Evolutionary conservation across 2,113 vertebrate species (phyloP), one percentile per base, ranked within the genome.

Genomic region (Cryptoleucopteryx plumbea): DNA sequence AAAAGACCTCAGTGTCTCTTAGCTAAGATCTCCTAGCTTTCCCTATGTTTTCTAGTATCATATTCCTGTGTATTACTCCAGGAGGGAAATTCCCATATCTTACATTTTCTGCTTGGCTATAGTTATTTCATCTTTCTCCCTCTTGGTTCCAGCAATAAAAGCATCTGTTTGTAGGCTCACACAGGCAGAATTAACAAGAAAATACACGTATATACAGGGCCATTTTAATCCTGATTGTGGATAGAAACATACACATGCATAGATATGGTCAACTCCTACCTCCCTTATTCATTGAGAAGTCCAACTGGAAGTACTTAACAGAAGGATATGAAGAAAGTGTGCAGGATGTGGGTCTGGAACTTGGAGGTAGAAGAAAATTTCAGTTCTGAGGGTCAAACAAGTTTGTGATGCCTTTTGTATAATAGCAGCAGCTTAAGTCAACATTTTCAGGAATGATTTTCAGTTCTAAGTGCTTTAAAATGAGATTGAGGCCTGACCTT

Each of bases 301-400:
- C 47, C 73, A 91, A 82, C 72, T 96, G 84, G 59, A 96, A 96
- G 47, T 84, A 89, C 27, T 91, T 96, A 91, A 74, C 14, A 68
- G 68, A 73, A 36, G 61, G 48, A 68, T 79, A 85, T 72, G 81
- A 96, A 84, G 45, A 96, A 92, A 86, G 55, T 25, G 61, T 74
- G 56, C 52, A 93, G 95, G 36, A 90, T 94, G 68, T 65, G 17
- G 43, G 17, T 86, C 90, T 77, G 90, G 81, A 92, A 86, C 38
- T 67, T 65, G 23, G 61, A 94, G 42, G 32, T 47, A 82, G 32
- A 94, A 78, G 61, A 93, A 94, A 79, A 87, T 62, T 65, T 92
- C 34, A 68, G 40, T 94, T 96, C 80, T 84, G 73, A 93, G 36
- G 13, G 31, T 94, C 80, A 96, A 86, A 93, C 1, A 1, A 95